Percentiles rank a stretch among this genome's conserved stretches.
phyloP scores from a whole-genome alignment of 2,113 vertebrate species.

The Mobula hypostoma region DNA sequence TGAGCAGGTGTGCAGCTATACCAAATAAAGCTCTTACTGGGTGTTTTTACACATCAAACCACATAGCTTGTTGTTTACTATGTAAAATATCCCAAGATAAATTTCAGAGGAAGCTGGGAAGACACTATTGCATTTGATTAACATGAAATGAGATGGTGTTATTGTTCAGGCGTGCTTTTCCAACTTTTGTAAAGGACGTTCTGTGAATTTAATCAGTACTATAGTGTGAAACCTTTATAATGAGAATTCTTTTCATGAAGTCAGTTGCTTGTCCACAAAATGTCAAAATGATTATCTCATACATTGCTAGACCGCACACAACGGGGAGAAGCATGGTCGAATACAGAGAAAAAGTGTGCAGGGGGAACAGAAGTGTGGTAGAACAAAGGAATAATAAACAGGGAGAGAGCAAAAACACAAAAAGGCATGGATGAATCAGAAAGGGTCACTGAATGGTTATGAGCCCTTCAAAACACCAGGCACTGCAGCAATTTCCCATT shows the following conservation, averaged over 20 bases:
- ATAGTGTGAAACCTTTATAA: not conserved
- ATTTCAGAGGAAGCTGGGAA: not conserved
- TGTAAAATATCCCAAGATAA: not conserved
- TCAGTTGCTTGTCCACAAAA: not conserved
- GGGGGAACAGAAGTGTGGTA: too few relatives aligned
- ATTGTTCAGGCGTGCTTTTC: not conserved
- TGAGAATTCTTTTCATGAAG: not conserved
- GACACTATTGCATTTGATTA: not conserved
- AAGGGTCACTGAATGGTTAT: too few relatives aligned
- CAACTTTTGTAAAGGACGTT: not conserved
- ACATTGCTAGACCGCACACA: not conserved
- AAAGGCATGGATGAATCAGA: not conserved
- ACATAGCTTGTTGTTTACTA: not conserved
- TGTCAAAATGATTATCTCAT: not conserved
- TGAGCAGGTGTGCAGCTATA: too few relatives aligned
- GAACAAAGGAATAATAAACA: too few relatives aligned
- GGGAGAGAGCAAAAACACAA: not conserved
- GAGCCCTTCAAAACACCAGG: too few relatives aligned
- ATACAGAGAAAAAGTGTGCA: not conserved
- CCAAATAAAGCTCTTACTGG: too few relatives aligned
- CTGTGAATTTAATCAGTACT: not conserved
- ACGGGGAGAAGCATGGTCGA: not conserved
- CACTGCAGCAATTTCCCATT: too few relatives aligned
- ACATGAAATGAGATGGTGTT: not conserved
- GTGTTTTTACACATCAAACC: too few relatives aligned